Base-by-base conservation (phyloP, 2,888 invertebrate genomes). In the Cyclophora punctaria region DNA sequence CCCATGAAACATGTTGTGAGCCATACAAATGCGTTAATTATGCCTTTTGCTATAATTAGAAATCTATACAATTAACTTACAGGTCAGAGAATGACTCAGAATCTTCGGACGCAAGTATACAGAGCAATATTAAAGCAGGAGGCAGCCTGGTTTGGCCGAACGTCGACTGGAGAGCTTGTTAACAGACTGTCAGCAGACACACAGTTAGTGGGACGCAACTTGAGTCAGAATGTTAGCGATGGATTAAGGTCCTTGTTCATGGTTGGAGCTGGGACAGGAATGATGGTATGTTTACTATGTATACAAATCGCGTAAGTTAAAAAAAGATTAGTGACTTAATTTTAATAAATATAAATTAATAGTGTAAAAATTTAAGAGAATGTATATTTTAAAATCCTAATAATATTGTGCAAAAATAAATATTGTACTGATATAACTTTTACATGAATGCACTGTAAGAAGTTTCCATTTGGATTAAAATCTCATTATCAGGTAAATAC, bases 151-250 rank as follows among this genome's bases (percentile, higher is more conserved):
- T 98, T 98, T 76, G 96, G 97, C 70, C 93, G 90, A 63, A 93
- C 93, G 42, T 95, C 95, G 52, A 97, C 97, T 0, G 98, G 98
- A 2, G 97, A 98, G 81, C 86, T 98, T 46, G 93, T 98, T 0
- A 98, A 98, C 78, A 91, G 99, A 55, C 82, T 97, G 35, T 95
- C 95, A 45, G 94, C 97, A 5, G 99, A 99, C 73, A 95, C 98
- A 0, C 93, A 95, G 59, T 88, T 98, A 7, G 97, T 99, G 4
- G 97, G 98, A 4, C 93, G 95, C 54, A 95, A 98, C 41, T 90
- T 99, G 1, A 98, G 98, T 49, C 94, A 93, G 73, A 99, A 99
- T 83, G 91, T 99, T 52, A 97, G 98, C 2, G 98, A 99, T 85
- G 99, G 99, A 0, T 80, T 98, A 34, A 88, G 99, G 46, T 95